These are phyloP conservation scores for Adelges cooleyi DNA, from an alignment of 1,140 invertebrate genomes.

Conservation along the genomic window DNA sequence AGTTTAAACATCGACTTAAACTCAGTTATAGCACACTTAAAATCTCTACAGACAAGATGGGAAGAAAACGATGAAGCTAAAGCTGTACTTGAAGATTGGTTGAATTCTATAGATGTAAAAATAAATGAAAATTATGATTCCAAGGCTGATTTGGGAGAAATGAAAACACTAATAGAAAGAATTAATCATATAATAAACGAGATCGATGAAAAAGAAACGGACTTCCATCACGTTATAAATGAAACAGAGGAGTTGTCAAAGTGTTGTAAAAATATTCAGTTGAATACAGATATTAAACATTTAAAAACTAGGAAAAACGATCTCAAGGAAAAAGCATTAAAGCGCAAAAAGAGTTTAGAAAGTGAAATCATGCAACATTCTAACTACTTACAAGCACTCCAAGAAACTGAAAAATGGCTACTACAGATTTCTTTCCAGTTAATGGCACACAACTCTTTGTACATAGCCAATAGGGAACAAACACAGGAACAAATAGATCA, in stretches of 20 bases:
- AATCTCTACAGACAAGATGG: slow-evolving; percentile 63
- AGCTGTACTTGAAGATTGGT: slow-evolving; percentile 56
- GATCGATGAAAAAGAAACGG: slow-evolving; percentile 56
- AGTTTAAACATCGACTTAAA: slow-evolving; percentile 68
- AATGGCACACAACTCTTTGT: slow-evolving; percentile 90
- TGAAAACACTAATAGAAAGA: slow-evolving; percentile 72
- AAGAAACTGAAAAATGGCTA: slow-evolving; percentile 92
- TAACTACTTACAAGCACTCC: slow-evolving; percentile 73
- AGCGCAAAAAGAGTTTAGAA: slow-evolving; percentile 52
- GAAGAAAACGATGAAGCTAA: slow-evolving; percentile 65
- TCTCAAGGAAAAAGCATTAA: slow-evolving; percentile 47
- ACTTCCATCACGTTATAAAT: slow-evolving; percentile 54
- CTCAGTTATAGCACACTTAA: slow-evolving; percentile 61
- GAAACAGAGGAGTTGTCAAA: slow-evolving; percentile 59
- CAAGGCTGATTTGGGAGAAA: slow-evolving; percentile 74
- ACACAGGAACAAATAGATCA: slow-evolving; percentile 80
- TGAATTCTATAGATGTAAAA: slow-evolving; percentile 45
- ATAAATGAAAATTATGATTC: slow-evolving; percentile 52
- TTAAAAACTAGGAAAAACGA: slow-evolving; percentile 54
- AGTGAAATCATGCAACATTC: slow-evolving; percentile 73
- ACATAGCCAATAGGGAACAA: slow-evolving; percentile 81
- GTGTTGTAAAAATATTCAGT: slow-evolving; percentile 53
- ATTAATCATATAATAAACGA: slow-evolving; percentile 59
- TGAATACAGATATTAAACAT: slow-evolving; percentile 49
- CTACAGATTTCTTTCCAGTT: slow-evolving; percentile 88